Percentiles rank a stretch among this genome's conserved stretches.
Conservation (phyloP, 2,797 vertebrate genomes). For the Smutsia temminckii region DNA sequence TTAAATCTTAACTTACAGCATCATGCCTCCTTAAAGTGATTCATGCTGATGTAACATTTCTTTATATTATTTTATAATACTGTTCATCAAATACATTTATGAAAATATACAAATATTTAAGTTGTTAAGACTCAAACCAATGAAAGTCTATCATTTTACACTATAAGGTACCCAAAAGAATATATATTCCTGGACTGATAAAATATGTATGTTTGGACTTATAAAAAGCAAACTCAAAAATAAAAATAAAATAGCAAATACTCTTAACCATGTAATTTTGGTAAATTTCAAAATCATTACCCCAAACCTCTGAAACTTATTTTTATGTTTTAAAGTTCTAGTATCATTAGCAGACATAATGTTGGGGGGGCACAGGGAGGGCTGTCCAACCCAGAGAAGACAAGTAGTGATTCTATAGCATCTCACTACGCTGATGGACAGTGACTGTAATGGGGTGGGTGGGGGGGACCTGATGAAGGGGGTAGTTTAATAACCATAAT, state of each 20-base stretch:
- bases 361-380: too few relatives aligned
- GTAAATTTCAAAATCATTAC: constrained; percentile 37
- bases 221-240: background rate
- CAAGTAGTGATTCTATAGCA: too few relatives aligned
- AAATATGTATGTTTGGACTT: background rate
- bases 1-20: constrained; percentile 14
- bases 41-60: background rate
- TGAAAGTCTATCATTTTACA: background rate
- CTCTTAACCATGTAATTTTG: background rate
- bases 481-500: too few relatives aligned
- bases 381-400: too few relatives aligned
- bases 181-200: background rate
- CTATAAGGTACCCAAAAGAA: background rate
- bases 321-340: constrained; percentile 58
- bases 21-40: background rate
- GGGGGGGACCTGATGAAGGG: too few relatives aligned
- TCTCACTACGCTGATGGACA: too few relatives aligned
- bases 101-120: background rate
- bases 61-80: background rate
- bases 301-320: background rate
- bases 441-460: too few relatives aligned
- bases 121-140: background rate
- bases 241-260: background rate
- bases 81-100: background rate
- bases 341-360: background rate